phyloP scores from a whole-genome alignment of 2,113 vertebrate genomes.

The Gavia stellata region DNA sequence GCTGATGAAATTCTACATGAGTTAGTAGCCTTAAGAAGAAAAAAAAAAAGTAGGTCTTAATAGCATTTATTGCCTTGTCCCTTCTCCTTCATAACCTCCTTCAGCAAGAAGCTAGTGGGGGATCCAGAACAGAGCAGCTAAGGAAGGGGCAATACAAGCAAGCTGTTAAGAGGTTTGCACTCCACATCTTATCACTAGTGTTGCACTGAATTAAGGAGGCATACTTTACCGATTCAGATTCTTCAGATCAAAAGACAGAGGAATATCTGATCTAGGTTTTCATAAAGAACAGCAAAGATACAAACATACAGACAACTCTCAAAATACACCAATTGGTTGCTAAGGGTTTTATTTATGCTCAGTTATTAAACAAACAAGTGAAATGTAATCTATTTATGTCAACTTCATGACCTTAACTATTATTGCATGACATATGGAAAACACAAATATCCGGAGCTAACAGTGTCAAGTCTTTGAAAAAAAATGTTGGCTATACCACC shows the following conservation, averaged over 20 bases:
- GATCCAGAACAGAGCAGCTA: background rate
- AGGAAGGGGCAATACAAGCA: background rate
- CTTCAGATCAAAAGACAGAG: background rate
- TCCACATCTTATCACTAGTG: background rate
- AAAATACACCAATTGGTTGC: background rate
- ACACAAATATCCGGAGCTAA: background rate
- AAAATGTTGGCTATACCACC: background rate
- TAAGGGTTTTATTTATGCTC: background rate
- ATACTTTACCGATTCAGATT: background rate
- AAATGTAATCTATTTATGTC: background rate
- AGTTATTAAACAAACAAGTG: background rate
- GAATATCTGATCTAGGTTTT: background rate
- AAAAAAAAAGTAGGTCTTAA: background rate
- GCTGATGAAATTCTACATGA: background rate
- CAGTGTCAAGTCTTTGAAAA: background rate
- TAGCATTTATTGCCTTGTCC: background rate
- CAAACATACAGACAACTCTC: accelerated
- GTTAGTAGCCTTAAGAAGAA: background rate
- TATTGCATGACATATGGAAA: background rate
- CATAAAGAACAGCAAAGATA: background rate
- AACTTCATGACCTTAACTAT: background rate
- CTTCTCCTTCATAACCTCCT: background rate
- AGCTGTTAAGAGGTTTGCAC: background rate
- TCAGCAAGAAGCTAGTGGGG: background rate
- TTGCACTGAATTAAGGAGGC: background rate